phyloP scores from a whole-genome alignment of 2,113 vertebrate species.

The Chrysochloris asiatica region DNA sequence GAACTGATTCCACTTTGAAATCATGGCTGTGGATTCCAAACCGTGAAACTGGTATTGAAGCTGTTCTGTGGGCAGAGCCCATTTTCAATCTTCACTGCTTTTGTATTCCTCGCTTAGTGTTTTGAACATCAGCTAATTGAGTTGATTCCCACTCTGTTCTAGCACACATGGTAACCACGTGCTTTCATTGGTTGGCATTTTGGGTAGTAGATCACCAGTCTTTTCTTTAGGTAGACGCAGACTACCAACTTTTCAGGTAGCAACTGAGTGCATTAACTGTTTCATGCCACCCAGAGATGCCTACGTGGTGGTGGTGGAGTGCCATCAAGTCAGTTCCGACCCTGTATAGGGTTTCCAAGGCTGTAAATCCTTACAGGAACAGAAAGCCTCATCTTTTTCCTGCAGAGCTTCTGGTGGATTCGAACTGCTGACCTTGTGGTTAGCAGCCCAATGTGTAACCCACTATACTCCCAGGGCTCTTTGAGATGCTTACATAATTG shows the following conservation, averaged over 20 bases:
- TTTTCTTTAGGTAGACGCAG: background rate
- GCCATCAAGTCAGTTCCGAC: too few species aligned
- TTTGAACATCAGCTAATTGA: background rate
- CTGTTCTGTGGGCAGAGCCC: background rate
- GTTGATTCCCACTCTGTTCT: too few species aligned
- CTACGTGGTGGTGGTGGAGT: too few species aligned
- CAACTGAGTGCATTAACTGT: background rate
- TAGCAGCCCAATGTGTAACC: too few species aligned
- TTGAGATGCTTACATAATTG: background rate
- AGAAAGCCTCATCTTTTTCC: too few species aligned
- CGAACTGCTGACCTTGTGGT: too few species aligned
- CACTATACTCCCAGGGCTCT: too few species aligned
- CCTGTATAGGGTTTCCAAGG: too few species aligned
- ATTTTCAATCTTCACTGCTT: background rate
- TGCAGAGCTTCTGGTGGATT: too few species aligned
- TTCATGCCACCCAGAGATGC: background rate
- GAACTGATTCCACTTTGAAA: constrained; percentile 11
- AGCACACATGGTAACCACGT: too few species aligned
- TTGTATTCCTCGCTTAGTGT: background rate
- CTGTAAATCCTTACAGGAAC: too few species aligned
- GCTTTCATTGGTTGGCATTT: background rate
- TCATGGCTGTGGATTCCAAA: background rate
- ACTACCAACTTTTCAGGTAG: background rate
- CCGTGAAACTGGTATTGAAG: background rate
- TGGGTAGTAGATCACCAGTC: background rate